Evolutionary conservation across 1,140 invertebrate genomes (phyloP).

Genomic region (Eciton burchellii): DNA sequence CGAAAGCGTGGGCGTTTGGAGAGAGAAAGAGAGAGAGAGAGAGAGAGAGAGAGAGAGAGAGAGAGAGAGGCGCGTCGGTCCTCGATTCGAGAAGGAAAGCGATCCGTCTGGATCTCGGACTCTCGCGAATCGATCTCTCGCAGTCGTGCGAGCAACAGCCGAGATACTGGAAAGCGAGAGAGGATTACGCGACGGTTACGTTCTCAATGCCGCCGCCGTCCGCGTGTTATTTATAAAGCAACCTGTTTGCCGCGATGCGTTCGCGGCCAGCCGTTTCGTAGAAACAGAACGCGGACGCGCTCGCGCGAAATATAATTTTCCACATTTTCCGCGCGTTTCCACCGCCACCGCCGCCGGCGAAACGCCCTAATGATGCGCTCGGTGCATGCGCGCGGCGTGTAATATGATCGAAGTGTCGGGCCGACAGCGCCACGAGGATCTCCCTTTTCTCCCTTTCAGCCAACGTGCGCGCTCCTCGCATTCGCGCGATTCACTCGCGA

Average conservation of each 20-base stretch:
- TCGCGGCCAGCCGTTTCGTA: conserved; percentile 44
- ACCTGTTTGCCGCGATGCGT: conserved; percentile 64
- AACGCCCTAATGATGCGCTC: conserved; percentile 64
- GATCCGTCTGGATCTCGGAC: too few relatives aligned
- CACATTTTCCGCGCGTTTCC: conserved; percentile 64
- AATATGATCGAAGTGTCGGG: conserved; percentile 44
- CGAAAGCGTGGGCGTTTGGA: conserved; percentile 23
- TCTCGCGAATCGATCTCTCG: too few relatives aligned
- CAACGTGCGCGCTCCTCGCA: conserved; percentile 24
- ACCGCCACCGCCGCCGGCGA: conserved; percentile 44
- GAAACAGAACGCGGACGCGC: conserved; percentile 18
- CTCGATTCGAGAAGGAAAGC: too few relatives aligned
- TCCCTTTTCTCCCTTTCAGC: conserved; percentile 12
- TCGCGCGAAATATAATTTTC: conserved; percentile 63
- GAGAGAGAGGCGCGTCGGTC: too few relatives aligned
- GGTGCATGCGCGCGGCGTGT: conserved; percentile 8
- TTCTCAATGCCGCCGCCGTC: conserved; percentile 34
- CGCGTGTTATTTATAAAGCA: conserved; percentile 64
- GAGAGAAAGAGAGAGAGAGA: too few relatives aligned
- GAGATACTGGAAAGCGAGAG: background rate
- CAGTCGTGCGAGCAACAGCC: background rate
- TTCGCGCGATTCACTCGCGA: background rate
- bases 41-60: too few relatives aligned
- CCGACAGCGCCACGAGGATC: conserved; percentile 33
- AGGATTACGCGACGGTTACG: background rate